These are phyloP conservation scores for Thermophis baileyi DNA, from an alignment of 2,113 vertebrate genomes.

Conservation along the genomic window DNA sequence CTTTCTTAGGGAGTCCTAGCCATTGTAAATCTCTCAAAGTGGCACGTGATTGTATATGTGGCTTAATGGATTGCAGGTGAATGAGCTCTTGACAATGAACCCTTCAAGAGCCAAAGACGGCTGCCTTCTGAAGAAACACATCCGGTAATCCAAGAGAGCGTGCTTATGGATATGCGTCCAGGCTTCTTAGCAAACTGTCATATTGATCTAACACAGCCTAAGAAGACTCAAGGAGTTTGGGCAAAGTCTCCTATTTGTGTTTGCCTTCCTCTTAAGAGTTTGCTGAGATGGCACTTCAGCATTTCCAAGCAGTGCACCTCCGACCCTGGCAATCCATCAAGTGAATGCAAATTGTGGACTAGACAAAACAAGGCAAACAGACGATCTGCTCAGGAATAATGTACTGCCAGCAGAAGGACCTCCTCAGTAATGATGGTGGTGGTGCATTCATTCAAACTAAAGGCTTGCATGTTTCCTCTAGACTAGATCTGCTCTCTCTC, in stretches of 20 bases:
- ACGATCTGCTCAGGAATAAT: conserved; percentile 71
- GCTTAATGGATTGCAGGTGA: background rate
- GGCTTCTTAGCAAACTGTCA: conserved; percentile 72
- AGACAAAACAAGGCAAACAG: conserved; percentile 85
- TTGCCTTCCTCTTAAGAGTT: conserved; percentile 74
- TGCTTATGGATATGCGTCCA: conserved; percentile 63
- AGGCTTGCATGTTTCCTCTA: conserved; percentile 71
- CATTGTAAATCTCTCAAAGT: conserved; percentile 2
- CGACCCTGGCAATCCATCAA: conserved; percentile 82
- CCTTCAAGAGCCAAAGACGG: conserved; percentile 20
- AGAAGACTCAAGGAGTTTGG: conserved; percentile 73
- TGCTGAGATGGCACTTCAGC: conserved; percentile 78
- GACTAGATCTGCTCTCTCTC: conserved; percentile 54
- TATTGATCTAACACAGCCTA: conserved; percentile 74
- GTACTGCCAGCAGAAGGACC: conserved; percentile 68
- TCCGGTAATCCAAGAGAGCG: conserved; percentile 55
- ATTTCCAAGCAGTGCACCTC: conserved; percentile 78
- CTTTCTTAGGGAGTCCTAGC: background rate
- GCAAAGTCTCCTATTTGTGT: conserved; percentile 70
- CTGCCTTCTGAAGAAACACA: conserved; percentile 48
- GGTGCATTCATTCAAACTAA: conserved; percentile 76
- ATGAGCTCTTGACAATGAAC: background rate
- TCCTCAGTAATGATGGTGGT: conserved; percentile 71
- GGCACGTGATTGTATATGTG: background rate
- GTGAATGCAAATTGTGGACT: conserved; percentile 74